These are phyloP conservation scores for Bactericera cockerelli DNA, from an alignment of 1,140 invertebrate genomes.

Conservation along the genomic window DNA sequence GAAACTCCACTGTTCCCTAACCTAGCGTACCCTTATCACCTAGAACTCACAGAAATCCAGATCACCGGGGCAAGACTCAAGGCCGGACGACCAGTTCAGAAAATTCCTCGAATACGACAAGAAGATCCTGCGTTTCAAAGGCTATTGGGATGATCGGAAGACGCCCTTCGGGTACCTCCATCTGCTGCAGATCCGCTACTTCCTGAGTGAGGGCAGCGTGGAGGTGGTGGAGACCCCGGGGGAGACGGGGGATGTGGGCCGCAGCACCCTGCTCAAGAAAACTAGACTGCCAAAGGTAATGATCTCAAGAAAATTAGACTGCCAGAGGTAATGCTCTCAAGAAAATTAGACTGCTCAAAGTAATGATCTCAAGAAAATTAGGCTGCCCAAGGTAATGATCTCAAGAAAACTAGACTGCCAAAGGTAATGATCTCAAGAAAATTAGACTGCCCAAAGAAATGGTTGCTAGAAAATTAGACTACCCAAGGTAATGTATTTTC, in stretches of 20 bases:
- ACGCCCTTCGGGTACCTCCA: slow-evolving; percentile 55
- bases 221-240: slow-evolving; percentile 39
- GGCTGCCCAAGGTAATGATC: background rate
- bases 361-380: slow-evolving; percentile 3
- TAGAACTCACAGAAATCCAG: too few relatives aligned
- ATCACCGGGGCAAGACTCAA: slow-evolving; percentile 23
- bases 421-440: background rate
- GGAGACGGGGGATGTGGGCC: background rate
- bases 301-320: background rate
- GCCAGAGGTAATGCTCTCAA: background rate
- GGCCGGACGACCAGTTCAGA: slow-evolving; percentile 34
- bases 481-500: background rate
- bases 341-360: background rate
- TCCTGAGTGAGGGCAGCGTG: slow-evolving; percentile 73
- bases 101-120: slow-evolving; percentile 62
- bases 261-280: background rate
- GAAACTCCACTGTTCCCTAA: too few relatives aligned
- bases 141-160: slow-evolving; percentile 75
- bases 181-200: slow-evolving; percentile 61
- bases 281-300: background rate
- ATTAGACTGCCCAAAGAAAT: background rate
- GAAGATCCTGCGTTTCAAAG: slow-evolving; percentile 66
- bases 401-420: background rate
- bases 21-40: too few relatives aligned
- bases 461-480: background rate